Conservation (phyloP, 2,797 vertebrate genomes). For the Poecile montanus region DNA sequence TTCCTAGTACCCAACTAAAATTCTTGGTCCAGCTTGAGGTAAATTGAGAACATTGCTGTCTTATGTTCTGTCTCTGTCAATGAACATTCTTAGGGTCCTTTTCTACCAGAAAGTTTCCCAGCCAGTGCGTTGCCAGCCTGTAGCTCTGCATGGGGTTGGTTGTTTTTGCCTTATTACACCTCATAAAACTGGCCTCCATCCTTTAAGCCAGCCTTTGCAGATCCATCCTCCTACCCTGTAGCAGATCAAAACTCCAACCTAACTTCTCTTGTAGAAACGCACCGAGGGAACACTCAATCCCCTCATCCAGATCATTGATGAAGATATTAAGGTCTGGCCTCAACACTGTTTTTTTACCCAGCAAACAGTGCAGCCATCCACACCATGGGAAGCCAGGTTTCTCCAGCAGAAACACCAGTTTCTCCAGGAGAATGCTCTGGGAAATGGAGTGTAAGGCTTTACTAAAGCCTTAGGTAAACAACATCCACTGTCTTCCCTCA, state of each 20-base stretch:
- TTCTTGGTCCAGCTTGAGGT: not conserved
- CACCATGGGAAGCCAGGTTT: not conserved
- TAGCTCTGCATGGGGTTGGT: not conserved
- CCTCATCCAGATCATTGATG: not conserved
- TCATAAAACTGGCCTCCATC: not conserved
- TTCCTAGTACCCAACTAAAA: not conserved
- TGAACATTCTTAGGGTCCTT: not conserved
- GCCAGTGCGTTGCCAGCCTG: not conserved
- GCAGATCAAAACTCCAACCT: not conserved
- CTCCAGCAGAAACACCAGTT: not conserved
- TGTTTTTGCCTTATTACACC: not conserved
- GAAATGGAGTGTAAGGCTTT: not conserved
- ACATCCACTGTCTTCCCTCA: not conserved
- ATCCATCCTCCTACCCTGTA: not conserved
- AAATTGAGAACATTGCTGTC: not conserved
- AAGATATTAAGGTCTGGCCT: no score
- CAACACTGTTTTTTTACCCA: not conserved
- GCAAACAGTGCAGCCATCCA: no score
- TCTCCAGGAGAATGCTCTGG: not conserved
- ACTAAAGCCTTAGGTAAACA: not conserved
- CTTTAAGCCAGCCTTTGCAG: not conserved
- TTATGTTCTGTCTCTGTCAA: not conserved
- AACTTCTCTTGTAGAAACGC: not conserved
- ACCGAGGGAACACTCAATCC: rapidly evolving
- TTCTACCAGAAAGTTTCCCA: not conserved